phyloP scores from a whole-genome alignment of 2,797 vertebrate species.

The Cuculus canorus region DNA sequence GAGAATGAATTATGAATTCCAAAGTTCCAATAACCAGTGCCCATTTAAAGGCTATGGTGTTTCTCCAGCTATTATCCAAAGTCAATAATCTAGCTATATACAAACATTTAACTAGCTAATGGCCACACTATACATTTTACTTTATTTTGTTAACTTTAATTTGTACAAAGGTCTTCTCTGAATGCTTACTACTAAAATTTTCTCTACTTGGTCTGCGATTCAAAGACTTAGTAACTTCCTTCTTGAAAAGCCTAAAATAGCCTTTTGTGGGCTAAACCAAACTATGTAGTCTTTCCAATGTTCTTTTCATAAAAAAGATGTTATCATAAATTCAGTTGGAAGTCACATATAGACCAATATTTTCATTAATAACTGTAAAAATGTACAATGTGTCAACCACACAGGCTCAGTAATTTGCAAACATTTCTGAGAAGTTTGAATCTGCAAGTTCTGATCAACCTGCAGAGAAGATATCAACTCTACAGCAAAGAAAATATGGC shows the following conservation, averaged over 20 bases:
- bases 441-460: neutral
- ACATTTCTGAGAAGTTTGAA: neutral
- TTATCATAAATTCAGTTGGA: neutral
- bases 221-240: neutral
- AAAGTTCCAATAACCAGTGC: neutral
- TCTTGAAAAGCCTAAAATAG: constrained; percentile 1
- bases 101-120: neutral
- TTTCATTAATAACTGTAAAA: neutral
- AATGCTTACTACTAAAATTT: neutral
- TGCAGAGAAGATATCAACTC: neutral
- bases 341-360: neutral
- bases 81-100: neutral
- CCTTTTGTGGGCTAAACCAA: neutral
- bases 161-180: neutral
- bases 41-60: neutral
- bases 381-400: neutral
- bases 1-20: neutral
- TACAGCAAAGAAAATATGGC: neutral
- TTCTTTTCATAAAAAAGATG: neutral
- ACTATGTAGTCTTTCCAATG: neutral
- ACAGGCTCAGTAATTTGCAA: neutral
- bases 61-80: constrained; percentile 9
- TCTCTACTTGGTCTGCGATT: neutral
- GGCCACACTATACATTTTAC: neutral
- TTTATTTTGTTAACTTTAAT: neutral